These are phyloP conservation scores for Sarotherodon lohbergeri DNA, from an alignment of 2,113 vertebrate species.

Conservation along the genomic window DNA sequence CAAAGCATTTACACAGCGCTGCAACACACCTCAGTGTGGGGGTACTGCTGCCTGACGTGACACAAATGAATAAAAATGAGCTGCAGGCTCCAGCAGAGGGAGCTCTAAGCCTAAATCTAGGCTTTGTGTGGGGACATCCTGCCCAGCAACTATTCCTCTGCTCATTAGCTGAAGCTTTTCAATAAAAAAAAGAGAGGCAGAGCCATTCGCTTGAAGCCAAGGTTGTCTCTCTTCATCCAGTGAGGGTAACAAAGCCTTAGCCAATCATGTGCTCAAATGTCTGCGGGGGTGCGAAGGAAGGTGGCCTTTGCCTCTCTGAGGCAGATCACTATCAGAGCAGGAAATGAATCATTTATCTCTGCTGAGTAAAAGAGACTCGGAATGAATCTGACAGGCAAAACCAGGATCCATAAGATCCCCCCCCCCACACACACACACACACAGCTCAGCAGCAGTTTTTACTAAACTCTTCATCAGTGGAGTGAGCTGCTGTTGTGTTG, in stretches of 20 bases:
- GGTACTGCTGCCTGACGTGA: background rate
- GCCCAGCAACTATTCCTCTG: slow-evolving; percentile 47
- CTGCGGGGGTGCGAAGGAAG: background rate
- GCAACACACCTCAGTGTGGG: background rate
- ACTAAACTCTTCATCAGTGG: background rate
- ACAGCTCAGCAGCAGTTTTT: background rate
- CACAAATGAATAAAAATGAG: background rate
- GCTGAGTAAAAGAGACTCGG: background rate
- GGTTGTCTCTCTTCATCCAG: slow-evolving; percentile 1
- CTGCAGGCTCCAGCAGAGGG: slow-evolving; percentile 46
- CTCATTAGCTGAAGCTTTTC: slow-evolving; percentile 7
- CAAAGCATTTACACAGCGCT: slow-evolving; percentile 1
- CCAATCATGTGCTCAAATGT: slow-evolving; percentile 1
- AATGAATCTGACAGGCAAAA: background rate
- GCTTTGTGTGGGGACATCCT: background rate
- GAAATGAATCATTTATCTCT: background rate
- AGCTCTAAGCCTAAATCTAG: background rate
- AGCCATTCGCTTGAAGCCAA: slow-evolving; percentile 16
- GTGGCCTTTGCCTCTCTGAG: background rate
- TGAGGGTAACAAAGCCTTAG: background rate
- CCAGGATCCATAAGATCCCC: background rate
- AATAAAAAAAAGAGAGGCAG: background rate
- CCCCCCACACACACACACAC: background rate
- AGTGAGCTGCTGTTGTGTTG: background rate
- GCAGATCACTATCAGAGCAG: background rate